Percentiles rank a stretch among this genome's conserved stretches.
These are phyloP conservation scores for Xanthorhoe spadicearia DNA, from an alignment of 2,888 invertebrate genomes.

Conservation along the genomic window DNA sequence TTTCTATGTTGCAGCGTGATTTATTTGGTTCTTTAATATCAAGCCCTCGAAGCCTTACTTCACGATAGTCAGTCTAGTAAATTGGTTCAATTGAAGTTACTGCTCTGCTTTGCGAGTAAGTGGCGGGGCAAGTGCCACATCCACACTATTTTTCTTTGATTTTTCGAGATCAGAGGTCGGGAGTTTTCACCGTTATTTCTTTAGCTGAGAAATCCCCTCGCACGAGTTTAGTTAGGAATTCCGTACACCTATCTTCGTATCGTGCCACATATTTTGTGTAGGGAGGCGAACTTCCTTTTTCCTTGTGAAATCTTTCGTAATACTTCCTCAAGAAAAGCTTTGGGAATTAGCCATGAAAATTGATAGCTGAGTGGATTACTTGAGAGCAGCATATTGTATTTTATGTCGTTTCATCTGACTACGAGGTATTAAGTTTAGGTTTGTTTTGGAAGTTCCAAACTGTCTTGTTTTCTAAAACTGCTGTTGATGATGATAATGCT, in stretches of 20 bases:
- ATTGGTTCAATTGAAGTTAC: slow-evolving; percentile 4
- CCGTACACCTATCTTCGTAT: slow-evolving; percentile 72
- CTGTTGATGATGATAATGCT: too few species aligned
- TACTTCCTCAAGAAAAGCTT: slow-evolving; percentile 37
- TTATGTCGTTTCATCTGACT: too few species aligned
- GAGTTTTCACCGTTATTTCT: slow-evolving; percentile 71
- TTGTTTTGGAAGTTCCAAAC: too few species aligned
- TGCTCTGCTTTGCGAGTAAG: slow-evolving; percentile 38
- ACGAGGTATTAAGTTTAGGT: too few species aligned
- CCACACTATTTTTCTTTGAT: slow-evolving; percentile 23
- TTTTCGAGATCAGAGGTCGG: slow-evolving; percentile 55
- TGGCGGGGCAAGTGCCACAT: slow-evolving; percentile 23
- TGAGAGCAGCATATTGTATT: neutral
- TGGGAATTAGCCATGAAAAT: slow-evolving; percentile 38
- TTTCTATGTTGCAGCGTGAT: neutral
- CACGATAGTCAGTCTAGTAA: neutral
- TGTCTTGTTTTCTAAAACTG: too few species aligned
- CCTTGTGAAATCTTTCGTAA: slow-evolving; percentile 59
- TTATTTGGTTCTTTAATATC: too few species aligned
- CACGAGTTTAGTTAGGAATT: slow-evolving; percentile 75
- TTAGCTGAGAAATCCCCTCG: slow-evolving; percentile 68
- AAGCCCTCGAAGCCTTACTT: neutral
- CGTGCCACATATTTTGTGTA: slow-evolving; percentile 72
- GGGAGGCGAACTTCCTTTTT: slow-evolving; percentile 63
- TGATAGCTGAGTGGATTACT: slow-evolving; percentile 28